Evolutionary conservation across 1,140 invertebrate genomes (phyloP).

Genomic region (Tetramorium alpestre): DNA sequence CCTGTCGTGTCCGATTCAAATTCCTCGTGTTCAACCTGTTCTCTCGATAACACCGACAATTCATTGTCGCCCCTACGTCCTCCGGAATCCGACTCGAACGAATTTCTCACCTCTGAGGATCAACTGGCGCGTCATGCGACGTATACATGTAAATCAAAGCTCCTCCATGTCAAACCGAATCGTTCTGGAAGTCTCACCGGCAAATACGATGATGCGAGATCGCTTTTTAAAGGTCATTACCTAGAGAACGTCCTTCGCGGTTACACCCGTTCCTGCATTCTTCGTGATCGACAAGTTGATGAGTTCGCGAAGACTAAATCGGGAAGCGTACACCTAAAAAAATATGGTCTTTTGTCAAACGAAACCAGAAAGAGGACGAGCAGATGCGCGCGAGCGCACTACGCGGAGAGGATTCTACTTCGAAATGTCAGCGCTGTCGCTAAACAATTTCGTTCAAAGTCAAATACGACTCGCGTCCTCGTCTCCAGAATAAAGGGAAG

Average conservation of each 20-base stretch:
- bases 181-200: constrained; percentile 27
- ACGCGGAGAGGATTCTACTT: constrained; percentile 54
- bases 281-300: constrained; percentile 22
- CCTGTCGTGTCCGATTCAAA: not conserved
- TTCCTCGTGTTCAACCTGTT: not conserved
- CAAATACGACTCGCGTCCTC: not conserved
- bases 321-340: constrained; percentile 43
- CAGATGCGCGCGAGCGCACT: constrained; percentile 46
- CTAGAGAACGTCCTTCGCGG: not conserved
- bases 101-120: not conserved
- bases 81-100: constrained; percentile 1
- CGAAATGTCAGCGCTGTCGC: constrained; percentile 18
- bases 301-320: constrained; percentile 18
- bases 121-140: not conserved
- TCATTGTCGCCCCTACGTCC: not conserved
- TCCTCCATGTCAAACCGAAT: constrained; percentile 18
- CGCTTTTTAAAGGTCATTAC: constrained; percentile 3
- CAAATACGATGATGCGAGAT: constrained; percentile 20
- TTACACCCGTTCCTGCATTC: not conserved
- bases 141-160: constrained; percentile 29
- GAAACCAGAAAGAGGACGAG: not conserved
- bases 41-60: not conserved
- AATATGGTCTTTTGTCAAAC: not conserved
- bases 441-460: constrained; percentile 4
- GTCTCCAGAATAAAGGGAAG: constrained; percentile 18